Evolutionary conservation across 2,797 vertebrate genomes (phyloP).

Genomic region (Melanitta fusca): DNA sequence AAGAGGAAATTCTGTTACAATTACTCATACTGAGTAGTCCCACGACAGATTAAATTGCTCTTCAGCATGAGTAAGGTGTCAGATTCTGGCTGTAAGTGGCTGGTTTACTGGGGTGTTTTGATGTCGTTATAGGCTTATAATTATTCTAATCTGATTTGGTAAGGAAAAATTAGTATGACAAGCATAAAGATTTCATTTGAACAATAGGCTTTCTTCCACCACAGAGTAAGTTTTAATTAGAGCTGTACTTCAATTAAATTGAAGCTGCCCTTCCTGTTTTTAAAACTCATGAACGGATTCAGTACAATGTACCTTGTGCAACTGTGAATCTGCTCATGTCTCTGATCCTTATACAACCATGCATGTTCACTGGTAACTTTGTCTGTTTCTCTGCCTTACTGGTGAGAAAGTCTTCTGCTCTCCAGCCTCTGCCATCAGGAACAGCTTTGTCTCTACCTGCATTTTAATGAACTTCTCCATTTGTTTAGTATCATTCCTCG

Average conservation of each 20-base stretch:
- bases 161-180: constrained; percentile 55
- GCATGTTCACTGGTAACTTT: background rate
- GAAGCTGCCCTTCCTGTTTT: constrained; percentile 27
- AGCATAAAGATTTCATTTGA: constrained; percentile 46
- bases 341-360: background rate
- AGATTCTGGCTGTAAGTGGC: constrained; percentile 34
- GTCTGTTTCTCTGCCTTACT: background rate
- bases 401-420: background rate
- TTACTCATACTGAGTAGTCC: constrained; percentile 35
- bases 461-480: background rate
- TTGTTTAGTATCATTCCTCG: background rate
- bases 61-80: constrained; percentile 56
- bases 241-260: constrained; percentile 49
- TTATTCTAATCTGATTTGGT: constrained; percentile 62
- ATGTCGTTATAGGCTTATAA: constrained; percentile 56
- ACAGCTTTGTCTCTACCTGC: background rate
- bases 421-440: background rate
- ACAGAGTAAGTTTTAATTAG: constrained; percentile 59
- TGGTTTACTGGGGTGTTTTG: constrained; percentile 51
- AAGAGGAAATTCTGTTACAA: constrained; percentile 26
- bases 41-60: constrained; percentile 50
- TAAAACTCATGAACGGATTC: background rate
- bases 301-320: background rate
- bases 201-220: constrained; percentile 53
- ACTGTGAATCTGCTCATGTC: background rate